phyloP scores from a whole-genome alignment of 1,140 invertebrate species.

The Solenopsis fugax region DNA sequence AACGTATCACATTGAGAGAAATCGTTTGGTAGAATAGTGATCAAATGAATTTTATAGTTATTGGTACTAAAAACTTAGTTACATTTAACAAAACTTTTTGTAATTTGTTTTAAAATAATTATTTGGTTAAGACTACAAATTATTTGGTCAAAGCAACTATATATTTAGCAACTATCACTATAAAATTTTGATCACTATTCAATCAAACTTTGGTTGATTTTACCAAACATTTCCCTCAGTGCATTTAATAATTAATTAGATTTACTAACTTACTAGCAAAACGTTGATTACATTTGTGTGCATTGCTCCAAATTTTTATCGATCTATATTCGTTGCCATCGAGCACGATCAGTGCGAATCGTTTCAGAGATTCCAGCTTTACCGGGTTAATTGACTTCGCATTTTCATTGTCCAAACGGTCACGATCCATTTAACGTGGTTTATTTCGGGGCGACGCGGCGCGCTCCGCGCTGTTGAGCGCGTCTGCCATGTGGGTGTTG shows the following conservation, averaged over 20 bases:
- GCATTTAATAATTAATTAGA: not conserved
- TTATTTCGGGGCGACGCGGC: constrained; percentile 23
- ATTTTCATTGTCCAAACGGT: constrained; percentile 49
- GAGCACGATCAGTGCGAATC: not conserved
- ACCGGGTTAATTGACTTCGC: constrained; percentile 60
- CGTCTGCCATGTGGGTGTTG: constrained; percentile 83
- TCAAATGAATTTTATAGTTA: too few relatives aligned
- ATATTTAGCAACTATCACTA: too few relatives aligned
- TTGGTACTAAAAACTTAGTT: too few relatives aligned
- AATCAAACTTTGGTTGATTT: too few relatives aligned
- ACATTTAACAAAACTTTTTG: too few relatives aligned
- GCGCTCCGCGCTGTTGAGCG: constrained; percentile 75
- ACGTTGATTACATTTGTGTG: not conserved
- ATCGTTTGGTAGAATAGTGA: too few relatives aligned
- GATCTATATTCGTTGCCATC: not conserved
- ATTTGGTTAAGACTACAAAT: too few relatives aligned
- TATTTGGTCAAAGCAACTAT: too few relatives aligned
- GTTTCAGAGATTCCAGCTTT: constrained; percentile 2
- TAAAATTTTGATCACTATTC: too few relatives aligned
- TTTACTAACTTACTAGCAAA: not conserved
- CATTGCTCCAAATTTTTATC: not conserved
- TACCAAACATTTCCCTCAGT: too few relatives aligned
- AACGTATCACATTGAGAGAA: too few relatives aligned
- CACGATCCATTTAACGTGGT: constrained; percentile 45
- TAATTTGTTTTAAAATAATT: too few relatives aligned